These are phyloP conservation scores for Aphrophora alni DNA, from an alignment of 2,888 invertebrate genomes.

Conservation along the genomic window DNA sequence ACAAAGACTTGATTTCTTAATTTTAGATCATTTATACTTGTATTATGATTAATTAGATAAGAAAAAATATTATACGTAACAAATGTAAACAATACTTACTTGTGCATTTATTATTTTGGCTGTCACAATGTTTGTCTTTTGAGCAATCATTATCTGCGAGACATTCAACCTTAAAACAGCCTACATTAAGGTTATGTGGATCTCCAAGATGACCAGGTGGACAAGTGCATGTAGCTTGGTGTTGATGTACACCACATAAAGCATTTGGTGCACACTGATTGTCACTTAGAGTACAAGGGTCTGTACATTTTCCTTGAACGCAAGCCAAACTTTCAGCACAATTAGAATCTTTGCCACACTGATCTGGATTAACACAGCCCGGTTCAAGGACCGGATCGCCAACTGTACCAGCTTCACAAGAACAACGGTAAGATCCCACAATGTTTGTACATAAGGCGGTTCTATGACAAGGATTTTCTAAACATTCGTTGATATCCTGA, in stretches of 20 bases:
- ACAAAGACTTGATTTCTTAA: too few species aligned
- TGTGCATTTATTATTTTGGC: constrained; percentile 76
- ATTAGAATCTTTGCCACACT: constrained; percentile 75
- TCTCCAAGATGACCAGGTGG: constrained; percentile 84
- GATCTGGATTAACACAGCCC: constrained; percentile 78
- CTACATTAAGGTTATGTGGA: constrained; percentile 74
- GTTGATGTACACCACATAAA: constrained; percentile 74
- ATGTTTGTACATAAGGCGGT: constrained; percentile 80
- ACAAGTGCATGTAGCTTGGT: constrained; percentile 76
- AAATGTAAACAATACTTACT: constrained; percentile 66
- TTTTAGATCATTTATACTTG: too few species aligned
- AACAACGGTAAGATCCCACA: constrained; percentile 80
- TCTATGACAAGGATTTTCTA: constrained; percentile 77
- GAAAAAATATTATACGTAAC: too few species aligned
- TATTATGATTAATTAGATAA: too few species aligned
- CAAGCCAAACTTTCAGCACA: constrained; percentile 81
- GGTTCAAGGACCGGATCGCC: constrained; percentile 74
- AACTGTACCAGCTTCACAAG: constrained; percentile 79
- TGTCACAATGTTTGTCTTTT: constrained; percentile 76
- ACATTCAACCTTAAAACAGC: constrained; percentile 91
- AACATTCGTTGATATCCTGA: constrained; percentile 83
- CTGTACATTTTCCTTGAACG: constrained; percentile 75
- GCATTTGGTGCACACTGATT: constrained; percentile 80
- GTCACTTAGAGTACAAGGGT: constrained; percentile 72
- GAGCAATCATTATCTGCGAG: constrained; percentile 77